These are phyloP conservation scores for Mythimna albipuncta DNA, from an alignment of 2,888 invertebrate genomes.

Conservation along the genomic window DNA sequence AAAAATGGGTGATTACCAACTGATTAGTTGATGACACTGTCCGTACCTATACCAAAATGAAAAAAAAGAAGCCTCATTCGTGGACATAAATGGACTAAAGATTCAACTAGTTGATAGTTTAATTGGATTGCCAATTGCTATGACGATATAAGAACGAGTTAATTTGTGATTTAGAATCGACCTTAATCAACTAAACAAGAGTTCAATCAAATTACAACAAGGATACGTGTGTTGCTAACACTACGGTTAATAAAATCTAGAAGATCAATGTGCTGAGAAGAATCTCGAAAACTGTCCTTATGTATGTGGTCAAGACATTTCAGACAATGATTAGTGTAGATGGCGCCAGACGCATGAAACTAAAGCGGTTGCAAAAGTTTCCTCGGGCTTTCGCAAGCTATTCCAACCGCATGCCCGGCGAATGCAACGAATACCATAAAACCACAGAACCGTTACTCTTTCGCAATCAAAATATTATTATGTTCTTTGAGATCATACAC, in stretches of 20 bases:
- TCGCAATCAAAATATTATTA: conserved; percentile 63
- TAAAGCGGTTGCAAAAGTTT: conserved; percentile 76
- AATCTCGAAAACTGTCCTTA: conserved; percentile 36
- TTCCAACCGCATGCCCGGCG: conserved; percentile 68
- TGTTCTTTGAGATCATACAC: conserved; percentile 49
- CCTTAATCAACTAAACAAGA: conserved; percentile 10
- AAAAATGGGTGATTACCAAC: no score
- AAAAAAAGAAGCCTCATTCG: background rate
- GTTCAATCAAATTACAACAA: conserved; percentile 32
- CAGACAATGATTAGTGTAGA: conserved; percentile 62
- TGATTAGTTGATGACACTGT: no score
- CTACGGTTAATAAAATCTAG: background rate
- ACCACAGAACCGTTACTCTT: conserved; percentile 71
- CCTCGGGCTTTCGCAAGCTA: conserved; percentile 76
- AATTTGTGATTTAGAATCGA: conserved; percentile 34
- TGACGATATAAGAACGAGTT: conserved; percentile 16
- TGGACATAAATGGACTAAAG: conserved; percentile 1
- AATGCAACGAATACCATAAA: conserved; percentile 74
- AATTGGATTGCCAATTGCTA: conserved; percentile 36
- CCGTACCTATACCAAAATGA: background rate
- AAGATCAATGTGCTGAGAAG: conserved; percentile 18
- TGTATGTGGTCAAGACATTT: conserved; percentile 48
- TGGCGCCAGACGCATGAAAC: conserved; percentile 61
- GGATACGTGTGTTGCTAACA: background rate
- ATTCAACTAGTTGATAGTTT: conserved; percentile 23